Evolutionary conservation across 2,888 invertebrate genomes (phyloP), one percentile per base, ranked within the genome.

Genomic region (Drosophila monieri): DNA sequence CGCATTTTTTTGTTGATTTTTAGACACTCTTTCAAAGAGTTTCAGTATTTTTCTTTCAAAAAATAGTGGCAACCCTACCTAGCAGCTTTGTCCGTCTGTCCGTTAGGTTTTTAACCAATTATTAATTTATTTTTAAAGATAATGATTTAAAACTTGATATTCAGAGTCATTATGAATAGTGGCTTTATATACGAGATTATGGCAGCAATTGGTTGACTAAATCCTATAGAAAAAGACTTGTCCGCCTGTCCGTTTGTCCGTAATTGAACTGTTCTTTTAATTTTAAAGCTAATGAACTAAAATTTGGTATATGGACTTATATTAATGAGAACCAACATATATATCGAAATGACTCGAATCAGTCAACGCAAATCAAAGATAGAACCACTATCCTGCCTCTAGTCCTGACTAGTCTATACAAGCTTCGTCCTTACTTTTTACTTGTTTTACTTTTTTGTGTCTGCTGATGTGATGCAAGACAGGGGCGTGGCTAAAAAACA

Each of bases 391-490:
- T 27, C 32, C 32, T 32, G 4, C n/a, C 35, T 2, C 6, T 6
- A n/a, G n/a, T n/a, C n/a, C n/a, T n/a, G n/a, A 6, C n/a, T n/a
- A 35, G 35, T 35, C 6, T n/a, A 35, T 35, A 2, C 1, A 6
- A 12, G 6, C n/a, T 35, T 35, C 35, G 14, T 35, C n/a, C n/a
- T 2, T n/a, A 35, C 14, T 35, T n/a, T 35, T 32, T 32, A n/a
- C n/a, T 12, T 32, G 12, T 35, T 35, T 35, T n/a, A 2, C 35
- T n/a, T n/a, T 35, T 14, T 12, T 43, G 27, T 14, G 6, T 9
- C 14, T 58, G 21, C 21, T 23, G 52, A 37, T 43, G 41, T 21
- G 52, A 58, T 35, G 55, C 55, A 25, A 47, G 56, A 35, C 5
- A 37, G n/a, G 49, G 46, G 52, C 46, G 51, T 49, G 54, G 49